Evolutionary conservation across 2,888 invertebrate species (phyloP), one percentile per base, ranked within the genome.

Genomic region (Scaptomyza reducta): DNA sequence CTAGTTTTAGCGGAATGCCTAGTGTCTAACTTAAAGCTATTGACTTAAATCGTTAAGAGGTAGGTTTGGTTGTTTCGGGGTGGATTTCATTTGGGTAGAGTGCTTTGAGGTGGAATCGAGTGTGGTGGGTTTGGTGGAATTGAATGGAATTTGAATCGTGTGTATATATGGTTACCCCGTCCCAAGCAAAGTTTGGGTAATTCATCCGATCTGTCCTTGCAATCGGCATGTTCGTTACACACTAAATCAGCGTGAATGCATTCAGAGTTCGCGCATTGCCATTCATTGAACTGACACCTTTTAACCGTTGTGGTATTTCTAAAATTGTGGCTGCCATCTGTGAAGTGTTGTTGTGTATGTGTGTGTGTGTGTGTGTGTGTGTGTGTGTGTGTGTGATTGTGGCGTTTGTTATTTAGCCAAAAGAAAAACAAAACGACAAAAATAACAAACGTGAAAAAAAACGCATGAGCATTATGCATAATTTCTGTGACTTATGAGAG

Each of bases 211-310:
- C 92, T 92, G 88, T 95, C 95, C 9, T 77, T 66, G 90, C 95
- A 96, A 90, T 96, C 94, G 16, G 60, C 65, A 10, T 83, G 70
- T 29, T 91, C 90, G 91, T 96, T 92, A 91, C 96, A 95, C 77
- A 92, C 90, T 89, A 92, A 93, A 68, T 91, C 91, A 80, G 88
- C 90, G 77, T 93, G 92, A 77, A 95, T 94, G 92, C 95, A 95
- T 90, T 93, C 91, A 88, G 93, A 94, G 90, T 94, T 94, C 85
- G 93, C 92, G 92, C 95, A 95, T 89, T 93, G 93, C 93, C 94
- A 95, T 70, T 92, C 92, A 80, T 93, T 59, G 33, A 61, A 10
- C 44, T 58, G 79, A 71, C 91, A 91, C 60, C 62, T 65, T 55
- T 61, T 81, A 51, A 42, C 51, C 44, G 41, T 44, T 40, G 63